Evolutionary conservation across 2,888 invertebrate species (phyloP).

Genomic region (Smittia aterrima): DNA sequence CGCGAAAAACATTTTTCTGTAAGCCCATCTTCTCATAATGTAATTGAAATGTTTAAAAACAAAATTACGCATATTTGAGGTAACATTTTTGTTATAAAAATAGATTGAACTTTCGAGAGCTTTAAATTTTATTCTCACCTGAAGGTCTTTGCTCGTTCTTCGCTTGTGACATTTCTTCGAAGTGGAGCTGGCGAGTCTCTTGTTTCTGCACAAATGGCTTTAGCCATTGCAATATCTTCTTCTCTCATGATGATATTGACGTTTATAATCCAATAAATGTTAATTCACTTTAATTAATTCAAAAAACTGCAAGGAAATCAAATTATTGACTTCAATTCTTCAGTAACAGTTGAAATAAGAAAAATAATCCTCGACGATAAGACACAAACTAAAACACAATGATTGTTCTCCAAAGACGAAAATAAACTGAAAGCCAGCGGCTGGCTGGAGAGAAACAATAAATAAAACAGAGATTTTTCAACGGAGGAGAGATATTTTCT

Average conservation of each 20-base stretch:
- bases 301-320: neutral
- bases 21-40: too few relatives aligned
- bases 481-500: too few relatives aligned
- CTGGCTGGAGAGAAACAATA: slow-evolving; percentile 19
- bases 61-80: too few relatives aligned
- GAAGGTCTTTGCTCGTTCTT: slow-evolving; percentile 7
- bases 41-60: too few relatives aligned
- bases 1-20: too few relatives aligned
- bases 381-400: neutral
- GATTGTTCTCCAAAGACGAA: slow-evolving; percentile 17
- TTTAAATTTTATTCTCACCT: too few relatives aligned
- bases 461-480: neutral
- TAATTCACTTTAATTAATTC: slow-evolving; percentile 1
- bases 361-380: neutral
- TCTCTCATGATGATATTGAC: neutral
- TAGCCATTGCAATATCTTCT: neutral
- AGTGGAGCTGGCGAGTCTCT: slow-evolving; percentile 16
- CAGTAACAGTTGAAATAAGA: neutral
- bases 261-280: neutral
- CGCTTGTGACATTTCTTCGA: neutral
- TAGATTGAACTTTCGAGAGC: too few relatives aligned
- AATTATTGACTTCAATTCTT: neutral
- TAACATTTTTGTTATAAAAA: too few relatives aligned
- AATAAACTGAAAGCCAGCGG: slow-evolving; percentile 12
- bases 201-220: neutral